Base-by-base conservation (phyloP, 2,797 vertebrate species). In the Choloepus didactylus region DNA sequence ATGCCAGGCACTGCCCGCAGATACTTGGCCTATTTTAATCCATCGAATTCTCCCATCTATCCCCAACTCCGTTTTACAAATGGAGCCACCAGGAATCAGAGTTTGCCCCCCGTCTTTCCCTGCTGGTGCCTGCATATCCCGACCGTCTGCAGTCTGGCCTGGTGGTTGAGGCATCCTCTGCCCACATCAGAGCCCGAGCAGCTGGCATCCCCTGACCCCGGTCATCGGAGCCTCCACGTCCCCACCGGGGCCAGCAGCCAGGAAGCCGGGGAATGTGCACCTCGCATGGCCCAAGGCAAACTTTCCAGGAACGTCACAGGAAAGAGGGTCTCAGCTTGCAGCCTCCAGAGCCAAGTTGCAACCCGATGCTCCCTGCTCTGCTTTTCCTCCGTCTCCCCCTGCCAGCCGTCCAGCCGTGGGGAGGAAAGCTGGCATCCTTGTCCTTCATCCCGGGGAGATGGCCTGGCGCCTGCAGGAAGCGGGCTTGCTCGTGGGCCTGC, bases 251-350 rank as follows among this genome's bases (percentile, higher is more conserved):
- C 73, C 6, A 49, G 82, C 56, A 76, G 38, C 60, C 23, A 79
- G 64, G 90, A 94, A 81, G 62, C 86, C 62, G 12, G 59, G 80
- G 75, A 84, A 84, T 11, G 31, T 1, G 5, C 18, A 64, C 72
- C 67, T 92, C 25, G 7, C 9, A 2, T 83, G 62, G 80, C 46
- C 23, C 23, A 75, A 27, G 73, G 67, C 38, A n/a, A 89, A 73
- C 89, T 94, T 95, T 95, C 91, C 93, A 97, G 88, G 95, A 97
- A 95, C 3, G 23, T 69, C 41, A 8, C 51, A 80, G 90, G 92
- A 76, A 75, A 41, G 69, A 81, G 70, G 81, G 49, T 69, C 56
- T 94, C n/a, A 2, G 51, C 62, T 90, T 70, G 7, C 6, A 29
- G 76, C 29, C 38, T 89, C 64, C 3, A 10, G 44, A 80, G 89